Percentiles rank a stretch among this genome's conserved stretches.
These are phyloP conservation scores for Copidosoma aretas DNA, from an alignment of 2,888 invertebrate genomes.

Conservation along the genomic window DNA sequence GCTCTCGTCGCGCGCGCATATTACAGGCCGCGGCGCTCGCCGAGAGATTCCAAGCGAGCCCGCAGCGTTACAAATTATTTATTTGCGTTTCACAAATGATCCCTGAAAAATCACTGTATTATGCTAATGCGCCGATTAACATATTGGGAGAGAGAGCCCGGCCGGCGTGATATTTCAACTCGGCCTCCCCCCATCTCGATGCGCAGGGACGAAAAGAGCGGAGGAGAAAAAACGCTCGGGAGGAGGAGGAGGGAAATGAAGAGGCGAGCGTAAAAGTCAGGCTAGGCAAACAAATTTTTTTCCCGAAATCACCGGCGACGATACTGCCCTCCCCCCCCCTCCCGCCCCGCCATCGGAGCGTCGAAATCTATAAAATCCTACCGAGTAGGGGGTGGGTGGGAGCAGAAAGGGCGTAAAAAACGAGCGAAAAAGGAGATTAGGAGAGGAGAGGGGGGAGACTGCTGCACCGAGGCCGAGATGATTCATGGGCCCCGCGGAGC, in stretches of 20 bases:
- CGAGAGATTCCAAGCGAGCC: conserved; percentile 29
- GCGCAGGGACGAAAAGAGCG: conserved; percentile 26
- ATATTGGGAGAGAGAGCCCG: conserved; percentile 60
- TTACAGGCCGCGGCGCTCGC: conserved; percentile 46
- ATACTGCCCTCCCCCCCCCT: not conserved
- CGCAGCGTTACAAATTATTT: conserved; percentile 63
- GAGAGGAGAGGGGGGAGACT: conserved; percentile 9
- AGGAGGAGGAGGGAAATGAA: conserved; percentile 10
- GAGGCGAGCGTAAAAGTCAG: conserved; percentile 33
- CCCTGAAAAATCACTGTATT: conserved; percentile 63
- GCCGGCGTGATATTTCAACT: conserved; percentile 61
- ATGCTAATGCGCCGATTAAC: conserved; percentile 62
- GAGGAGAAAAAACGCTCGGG: not conserved
- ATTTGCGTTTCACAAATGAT: conserved; percentile 63
- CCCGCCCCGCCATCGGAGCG: not conserved
- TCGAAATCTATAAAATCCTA: too few species aligned
- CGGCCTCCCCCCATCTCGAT: too few species aligned
- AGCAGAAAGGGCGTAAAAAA: conserved; percentile 3
- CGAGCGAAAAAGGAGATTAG: conserved; percentile 2
- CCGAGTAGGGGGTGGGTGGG: too few species aligned
- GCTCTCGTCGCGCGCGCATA: conserved; percentile 32
- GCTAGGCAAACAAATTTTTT: conserved; percentile 34
- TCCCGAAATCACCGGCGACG: conserved; percentile 24
- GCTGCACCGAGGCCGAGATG: conserved; percentile 25
- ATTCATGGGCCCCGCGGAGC: conserved; percentile 34